phyloP scores from a whole-genome alignment of 1,140 invertebrate species.

The Psilanteris sp. region DNA sequence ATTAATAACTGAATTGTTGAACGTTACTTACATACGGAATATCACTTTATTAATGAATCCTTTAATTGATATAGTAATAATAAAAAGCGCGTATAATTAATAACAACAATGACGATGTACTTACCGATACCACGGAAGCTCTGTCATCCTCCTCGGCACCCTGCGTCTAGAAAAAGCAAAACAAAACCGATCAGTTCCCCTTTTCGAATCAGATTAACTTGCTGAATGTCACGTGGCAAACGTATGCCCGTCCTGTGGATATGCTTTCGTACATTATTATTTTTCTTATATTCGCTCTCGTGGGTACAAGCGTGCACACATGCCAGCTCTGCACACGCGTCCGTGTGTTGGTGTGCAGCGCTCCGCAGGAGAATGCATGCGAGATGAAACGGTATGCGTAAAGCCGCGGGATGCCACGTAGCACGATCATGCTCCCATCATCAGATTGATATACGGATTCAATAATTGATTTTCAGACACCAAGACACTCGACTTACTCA shows the following conservation, averaged over 20 bases:
- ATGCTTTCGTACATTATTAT: slow-evolving; percentile 44
- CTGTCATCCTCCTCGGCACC: slow-evolving; percentile 86
- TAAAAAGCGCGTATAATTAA: slow-evolving; percentile 22
- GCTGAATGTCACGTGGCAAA: slow-evolving; percentile 54
- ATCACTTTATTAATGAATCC: slow-evolving; percentile 1
- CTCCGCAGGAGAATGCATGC: slow-evolving; percentile 48
- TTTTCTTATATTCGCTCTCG: slow-evolving; percentile 18
- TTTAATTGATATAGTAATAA: slow-evolving; percentile 28
- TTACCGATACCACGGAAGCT: slow-evolving; percentile 85
- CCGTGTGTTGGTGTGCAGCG: slow-evolving; percentile 32
- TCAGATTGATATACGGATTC: slow-evolving; percentile 76
- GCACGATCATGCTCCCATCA: slow-evolving; percentile 70
- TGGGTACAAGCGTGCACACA: slow-evolving; percentile 18
- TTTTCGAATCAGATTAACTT: slow-evolving; percentile 54
- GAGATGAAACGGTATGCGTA: slow-evolving; percentile 69
- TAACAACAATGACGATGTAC: slow-evolving; percentile 69
- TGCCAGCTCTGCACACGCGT: slow-evolving; percentile 5
- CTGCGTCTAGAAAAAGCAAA: slow-evolving; percentile 80
- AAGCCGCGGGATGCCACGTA: slow-evolving; percentile 72
- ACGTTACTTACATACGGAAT: too few relatives aligned
- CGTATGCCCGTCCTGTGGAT: slow-evolving; percentile 26
- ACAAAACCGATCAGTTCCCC: slow-evolving; percentile 70
- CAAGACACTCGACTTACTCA: slow-evolving; percentile 69
- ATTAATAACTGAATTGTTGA: too few relatives aligned
- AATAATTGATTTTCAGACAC: slow-evolving; percentile 76